Percentiles rank a stretch among this genome's conserved stretches.
Conservation (phyloP, 1,140 invertebrate species). For the Copidosoma floridanum region DNA sequence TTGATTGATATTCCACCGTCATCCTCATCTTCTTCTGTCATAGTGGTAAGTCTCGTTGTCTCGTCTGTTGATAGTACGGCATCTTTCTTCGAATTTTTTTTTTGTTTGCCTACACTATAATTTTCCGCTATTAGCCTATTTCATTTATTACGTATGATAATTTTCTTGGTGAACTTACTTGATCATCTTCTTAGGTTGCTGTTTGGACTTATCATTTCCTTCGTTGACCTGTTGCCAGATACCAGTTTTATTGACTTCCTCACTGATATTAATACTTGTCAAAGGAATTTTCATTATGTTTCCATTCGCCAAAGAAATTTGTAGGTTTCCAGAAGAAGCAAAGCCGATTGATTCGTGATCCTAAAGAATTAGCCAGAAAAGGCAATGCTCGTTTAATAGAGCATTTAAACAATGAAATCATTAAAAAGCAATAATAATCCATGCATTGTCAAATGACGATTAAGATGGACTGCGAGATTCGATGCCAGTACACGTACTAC, state of each 20-base stretch:
- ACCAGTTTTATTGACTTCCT: constrained; percentile 89
- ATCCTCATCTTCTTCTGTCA: constrained; percentile 59
- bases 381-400: constrained; percentile 6
- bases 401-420: not conserved
- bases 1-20: constrained; percentile 62
- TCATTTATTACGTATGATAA: no score
- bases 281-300: constrained; percentile 90
- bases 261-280: constrained; percentile 85
- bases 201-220: constrained; percentile 55
- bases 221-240: constrained; percentile 92
- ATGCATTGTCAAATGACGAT: constrained; percentile 32
- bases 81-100: constrained; percentile 50
- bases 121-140: constrained; percentile 7
- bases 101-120: constrained; percentile 45
- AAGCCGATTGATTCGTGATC: constrained; percentile 48
- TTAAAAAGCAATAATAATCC: constrained; percentile 30
- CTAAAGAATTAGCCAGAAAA: constrained; percentile 35
- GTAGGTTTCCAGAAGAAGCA: constrained; percentile 65
- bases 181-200: constrained; percentile 47
- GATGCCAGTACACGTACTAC: constrained; percentile 29
- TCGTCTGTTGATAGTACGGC: constrained; percentile 43
- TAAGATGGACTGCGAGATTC: constrained; percentile 22
- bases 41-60: constrained; percentile 51
- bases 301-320: constrained; percentile 86
- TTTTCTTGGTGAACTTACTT: constrained; percentile 40